These are phyloP conservation scores for Euplagia quadripunctaria DNA, from an alignment of 2,888 invertebrate genomes.

Conservation along the genomic window DNA sequence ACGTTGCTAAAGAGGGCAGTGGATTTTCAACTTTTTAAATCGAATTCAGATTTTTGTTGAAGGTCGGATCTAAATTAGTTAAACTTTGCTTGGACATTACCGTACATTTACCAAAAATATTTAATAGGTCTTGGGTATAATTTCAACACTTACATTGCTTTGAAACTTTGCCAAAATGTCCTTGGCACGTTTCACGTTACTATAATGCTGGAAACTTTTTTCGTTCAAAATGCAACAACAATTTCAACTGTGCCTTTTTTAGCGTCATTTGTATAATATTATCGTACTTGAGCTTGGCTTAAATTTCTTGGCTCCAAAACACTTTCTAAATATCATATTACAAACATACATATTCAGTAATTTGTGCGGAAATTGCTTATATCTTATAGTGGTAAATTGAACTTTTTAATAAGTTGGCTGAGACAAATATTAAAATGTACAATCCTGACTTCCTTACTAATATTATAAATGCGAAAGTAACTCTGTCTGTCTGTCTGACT, in stretches of 20 bases:
- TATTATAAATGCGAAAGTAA: too few relatives aligned
- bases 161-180: slow-evolving; percentile 55
- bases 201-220: slow-evolving; percentile 39
- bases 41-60: too few relatives aligned
- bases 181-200: slow-evolving; percentile 22
- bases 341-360: background rate
- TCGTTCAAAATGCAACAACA: slow-evolving; percentile 14
- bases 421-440: background rate
- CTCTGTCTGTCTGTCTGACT: too few relatives aligned
- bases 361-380: background rate
- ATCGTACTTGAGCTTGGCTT: background rate
- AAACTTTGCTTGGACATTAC: too few relatives aligned
- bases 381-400: background rate
- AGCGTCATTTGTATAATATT: slow-evolving; percentile 19
- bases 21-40: too few relatives aligned
- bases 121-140: background rate
- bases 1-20: too few relatives aligned
- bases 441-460: too few relatives aligned
- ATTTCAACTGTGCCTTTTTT: slow-evolving; percentile 20
- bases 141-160: background rate
- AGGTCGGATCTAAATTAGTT: too few relatives aligned
- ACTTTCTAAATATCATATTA: background rate
- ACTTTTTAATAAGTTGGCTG: background rate
- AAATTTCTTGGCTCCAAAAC: slow-evolving; percentile 14
- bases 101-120: background rate